Percentiles rank a stretch among this genome's conserved stretches.
phyloP scores from a whole-genome alignment of 2,113 vertebrate genomes.

The Solea senegalensis region DNA sequence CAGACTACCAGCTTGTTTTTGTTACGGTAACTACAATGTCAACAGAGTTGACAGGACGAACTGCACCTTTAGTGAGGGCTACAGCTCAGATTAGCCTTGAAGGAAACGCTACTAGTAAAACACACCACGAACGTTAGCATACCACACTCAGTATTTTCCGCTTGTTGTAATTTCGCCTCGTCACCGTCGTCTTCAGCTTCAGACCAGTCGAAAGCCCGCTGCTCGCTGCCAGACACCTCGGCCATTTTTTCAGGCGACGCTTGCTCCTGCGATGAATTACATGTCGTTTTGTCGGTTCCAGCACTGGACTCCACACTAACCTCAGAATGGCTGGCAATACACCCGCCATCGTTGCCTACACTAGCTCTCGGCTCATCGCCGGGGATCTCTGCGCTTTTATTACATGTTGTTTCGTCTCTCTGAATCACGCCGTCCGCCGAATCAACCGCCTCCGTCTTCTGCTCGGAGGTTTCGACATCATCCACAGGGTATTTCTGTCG shows the following conservation, averaged over 20 bases:
- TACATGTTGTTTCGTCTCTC: constrained; percentile 7
- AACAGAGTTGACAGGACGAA: constrained; percentile 16
- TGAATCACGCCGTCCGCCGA: not conserved
- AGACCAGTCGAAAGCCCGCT: constrained; percentile 59
- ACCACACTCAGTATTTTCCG: constrained; percentile 56
- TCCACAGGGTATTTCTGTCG: constrained; percentile 53
- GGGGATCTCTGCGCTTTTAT: constrained; percentile 8
- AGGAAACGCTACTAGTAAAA: constrained; percentile 56
- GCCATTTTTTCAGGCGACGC: constrained; percentile 48
- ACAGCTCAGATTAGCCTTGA: constrained; percentile 30
- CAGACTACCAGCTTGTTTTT: not conserved
- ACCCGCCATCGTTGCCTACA: constrained; percentile 28
- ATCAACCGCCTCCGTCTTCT: constrained; percentile 14
- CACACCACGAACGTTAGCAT: constrained; percentile 53
- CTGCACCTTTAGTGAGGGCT: constrained; percentile 7
- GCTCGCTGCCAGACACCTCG: constrained; percentile 39
- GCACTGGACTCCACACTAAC: constrained; percentile 53
- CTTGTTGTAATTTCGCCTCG: constrained; percentile 8
- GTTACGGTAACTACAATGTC: constrained; percentile 1
- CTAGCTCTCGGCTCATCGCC: constrained; percentile 5
- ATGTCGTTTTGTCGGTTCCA: constrained; percentile 60
- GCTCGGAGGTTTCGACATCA: constrained; percentile 47
- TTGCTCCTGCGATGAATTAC: constrained; percentile 44
- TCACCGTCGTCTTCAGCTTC: constrained; percentile 57
- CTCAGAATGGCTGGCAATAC: constrained; percentile 57